These are phyloP conservation scores for Gonocerus acuteangulatus DNA, from an alignment of 2,888 invertebrate genomes.

Conservation along the genomic window DNA sequence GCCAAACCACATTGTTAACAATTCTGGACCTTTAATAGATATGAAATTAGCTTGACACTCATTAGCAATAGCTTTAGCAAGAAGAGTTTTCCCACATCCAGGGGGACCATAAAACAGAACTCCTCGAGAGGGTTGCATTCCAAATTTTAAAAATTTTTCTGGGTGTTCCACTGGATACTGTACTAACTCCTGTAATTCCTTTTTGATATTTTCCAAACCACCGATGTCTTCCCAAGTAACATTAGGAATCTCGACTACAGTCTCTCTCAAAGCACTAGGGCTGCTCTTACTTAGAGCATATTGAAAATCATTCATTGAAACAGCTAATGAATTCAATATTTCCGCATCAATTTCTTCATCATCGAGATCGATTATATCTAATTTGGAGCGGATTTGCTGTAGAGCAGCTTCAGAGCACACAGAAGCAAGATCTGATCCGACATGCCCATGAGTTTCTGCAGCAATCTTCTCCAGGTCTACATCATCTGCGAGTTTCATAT, in stretches of 20 bases:
- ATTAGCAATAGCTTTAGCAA: conserved; percentile 97
- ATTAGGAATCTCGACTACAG: conserved; percentile 97
- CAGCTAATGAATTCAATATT: conserved; percentile 90
- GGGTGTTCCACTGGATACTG: conserved; percentile 98
- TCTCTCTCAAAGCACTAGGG: conserved; percentile 95
- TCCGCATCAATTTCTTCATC: conserved; percentile 99
- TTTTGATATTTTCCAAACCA: conserved; percentile 88
- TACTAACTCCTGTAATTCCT: conserved; percentile 93
- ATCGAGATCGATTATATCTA: conserved; percentile 98
- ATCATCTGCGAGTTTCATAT: conserved; percentile 97
- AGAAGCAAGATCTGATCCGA: conserved; percentile 96
- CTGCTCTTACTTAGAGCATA: conserved; percentile 98
- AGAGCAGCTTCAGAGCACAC: conserved; percentile 97
- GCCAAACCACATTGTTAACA: conserved; percentile 99
- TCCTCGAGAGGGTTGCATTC: conserved; percentile 98
- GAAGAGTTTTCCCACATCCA: conserved; percentile 88
- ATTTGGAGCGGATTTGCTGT: conserved; percentile 98
- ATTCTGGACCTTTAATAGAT: conserved; percentile 94
- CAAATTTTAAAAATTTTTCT: conserved; percentile 98
- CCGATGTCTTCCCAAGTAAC: conserved; percentile 96
- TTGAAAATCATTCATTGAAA: conserved; percentile 97
- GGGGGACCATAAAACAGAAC: conserved; percentile 98
- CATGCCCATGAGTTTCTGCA: conserved; percentile 96
- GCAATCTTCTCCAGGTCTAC: conserved; percentile 97
- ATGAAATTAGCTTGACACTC: conserved; percentile 99